Evolutionary conservation across 2,888 invertebrate species (phyloP).

Genomic region (Pogonocherus hispidulus): DNA sequence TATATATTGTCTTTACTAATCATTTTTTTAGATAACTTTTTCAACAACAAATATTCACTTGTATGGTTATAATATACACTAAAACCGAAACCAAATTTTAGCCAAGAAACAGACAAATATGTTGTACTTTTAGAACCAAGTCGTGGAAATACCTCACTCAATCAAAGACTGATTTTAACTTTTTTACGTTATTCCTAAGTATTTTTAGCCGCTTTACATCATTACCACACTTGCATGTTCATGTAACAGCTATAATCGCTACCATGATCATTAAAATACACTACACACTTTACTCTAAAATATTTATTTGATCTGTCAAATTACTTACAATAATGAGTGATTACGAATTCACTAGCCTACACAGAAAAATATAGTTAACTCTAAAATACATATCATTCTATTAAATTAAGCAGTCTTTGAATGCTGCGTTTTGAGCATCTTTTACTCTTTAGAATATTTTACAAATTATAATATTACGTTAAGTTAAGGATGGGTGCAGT

Average conservation of each 20-base stretch:
- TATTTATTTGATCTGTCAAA: constrained; percentile 33
- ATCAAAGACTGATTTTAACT: too few relatives aligned
- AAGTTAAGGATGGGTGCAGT: background rate
- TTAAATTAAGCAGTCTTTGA: constrained; percentile 43
- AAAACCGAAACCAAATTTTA: too few relatives aligned
- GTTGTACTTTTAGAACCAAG: too few relatives aligned
- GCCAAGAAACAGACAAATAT: too few relatives aligned
- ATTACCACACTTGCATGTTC: background rate
- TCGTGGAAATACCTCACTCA: too few relatives aligned
- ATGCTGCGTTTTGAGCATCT: constrained; percentile 38
- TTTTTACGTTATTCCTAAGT: background rate
- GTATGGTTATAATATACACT: too few relatives aligned
- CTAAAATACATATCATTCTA: constrained; percentile 21
- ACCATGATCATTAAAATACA: background rate
- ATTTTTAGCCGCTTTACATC: constrained; percentile 1
- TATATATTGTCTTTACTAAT: too few relatives aligned
- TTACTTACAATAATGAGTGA: constrained; percentile 35
- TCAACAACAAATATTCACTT: too few relatives aligned
- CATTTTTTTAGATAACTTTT: too few relatives aligned
- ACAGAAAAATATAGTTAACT: constrained; percentile 26
- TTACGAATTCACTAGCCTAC: constrained; percentile 25
- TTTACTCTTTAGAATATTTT: background rate
- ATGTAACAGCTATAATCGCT: background rate
- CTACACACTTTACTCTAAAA: constrained; percentile 24
- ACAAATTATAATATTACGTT: constrained; percentile 15